A percentile compares a stretch with the other conserved stretches of the same genome.
These are phyloP conservation scores for Enoplosus armatus DNA, from an alignment of 2,797 vertebrate genomes.

Conservation along the genomic window DNA sequence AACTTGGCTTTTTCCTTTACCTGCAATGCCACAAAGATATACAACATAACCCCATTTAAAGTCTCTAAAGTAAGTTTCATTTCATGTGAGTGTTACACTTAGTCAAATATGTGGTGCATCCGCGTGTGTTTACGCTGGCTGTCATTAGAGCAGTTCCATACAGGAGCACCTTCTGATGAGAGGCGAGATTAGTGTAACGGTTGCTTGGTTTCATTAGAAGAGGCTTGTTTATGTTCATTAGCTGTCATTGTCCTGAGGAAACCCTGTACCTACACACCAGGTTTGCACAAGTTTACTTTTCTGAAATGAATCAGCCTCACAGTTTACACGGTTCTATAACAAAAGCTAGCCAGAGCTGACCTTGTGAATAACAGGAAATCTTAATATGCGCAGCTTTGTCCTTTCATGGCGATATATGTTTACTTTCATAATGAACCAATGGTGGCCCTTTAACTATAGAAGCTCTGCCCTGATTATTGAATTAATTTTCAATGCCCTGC, in stretches of 20 bases:
- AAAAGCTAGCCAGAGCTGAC: slow-evolving; percentile 6
- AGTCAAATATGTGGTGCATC: slow-evolving; percentile 8
- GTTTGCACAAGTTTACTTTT: neutral
- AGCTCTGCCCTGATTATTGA: slow-evolving; percentile 42
- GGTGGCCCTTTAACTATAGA: slow-evolving; percentile 15
- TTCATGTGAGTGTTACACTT: slow-evolving; percentile 5
- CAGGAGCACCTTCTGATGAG: slow-evolving; percentile 28
- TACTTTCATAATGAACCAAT: slow-evolving; percentile 59
- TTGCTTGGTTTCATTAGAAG: slow-evolving; percentile 50
- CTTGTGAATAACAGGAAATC: slow-evolving; percentile 23
- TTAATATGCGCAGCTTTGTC: slow-evolving; percentile 10
- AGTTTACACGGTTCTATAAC: neutral
- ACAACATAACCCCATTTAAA: neutral
- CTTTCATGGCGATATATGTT: slow-evolving; percentile 21
- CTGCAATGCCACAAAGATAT: neutral
- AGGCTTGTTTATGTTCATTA: slow-evolving; percentile 53
- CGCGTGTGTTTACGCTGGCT: slow-evolving; percentile 41
- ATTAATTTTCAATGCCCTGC: slow-evolving; percentile 30
- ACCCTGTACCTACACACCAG: slow-evolving; percentile 15
- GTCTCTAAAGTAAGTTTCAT: neutral
- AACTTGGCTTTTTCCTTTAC: neutral
- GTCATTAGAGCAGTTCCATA: slow-evolving; percentile 30
- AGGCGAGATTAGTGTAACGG: slow-evolving; percentile 51
- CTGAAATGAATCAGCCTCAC: slow-evolving; percentile 4
- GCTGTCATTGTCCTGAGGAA: slow-evolving; percentile 45